Evolutionary conservation across 2,113 vertebrate genomes (phyloP), one percentile per base, ranked within the genome.

Genomic region (Castor canadensis): DNA sequence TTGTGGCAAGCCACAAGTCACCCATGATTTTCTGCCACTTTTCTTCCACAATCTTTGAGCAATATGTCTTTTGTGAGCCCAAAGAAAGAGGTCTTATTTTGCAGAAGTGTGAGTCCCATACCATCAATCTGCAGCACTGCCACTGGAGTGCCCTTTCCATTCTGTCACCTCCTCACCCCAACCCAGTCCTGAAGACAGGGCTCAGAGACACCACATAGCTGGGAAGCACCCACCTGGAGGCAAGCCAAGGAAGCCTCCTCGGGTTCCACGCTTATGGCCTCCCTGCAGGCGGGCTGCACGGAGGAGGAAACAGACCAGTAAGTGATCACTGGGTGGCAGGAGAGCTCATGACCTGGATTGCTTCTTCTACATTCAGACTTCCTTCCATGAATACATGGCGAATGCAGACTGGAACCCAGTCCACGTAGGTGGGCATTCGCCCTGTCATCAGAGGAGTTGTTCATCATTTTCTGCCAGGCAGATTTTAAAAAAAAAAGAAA

Each of bases 201-300:
- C 20, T 56, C 67, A 28, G 47, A 38, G 45, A 3, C 26, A 0
- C 16, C 5, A 22, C 22, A 1, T 15, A 45, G 40, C 22, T 15
- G 32, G 8, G 6, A 4, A 32, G 11, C 6, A 52, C 38, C 11
- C 22, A 26, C 11, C 10, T 35, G 13, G 49, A 35, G 3, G 43
- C 8, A 15, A 5, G 1, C 20, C 43, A 8, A 0, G 1, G 35
- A 0, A 1, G 0, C 30, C 12, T 19, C 0, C 3, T 0, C 0
- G 1, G 10, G 35, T 3, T 0, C 15, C 1, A 3, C 0, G 3
- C 12, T 66, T 9, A 1, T 3, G 5, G 52, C 45, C 6, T 2
- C n/a, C n/a, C n/a, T n/a, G n/a, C 6, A 7, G 1, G 8, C 0
- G 20, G 2, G 12, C 5, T 28, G n/a, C n/a, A 12, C 4, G 49